Base-by-base conservation (phyloP, 2,113 vertebrate species). In the Oncorhynchus keta region DNA sequence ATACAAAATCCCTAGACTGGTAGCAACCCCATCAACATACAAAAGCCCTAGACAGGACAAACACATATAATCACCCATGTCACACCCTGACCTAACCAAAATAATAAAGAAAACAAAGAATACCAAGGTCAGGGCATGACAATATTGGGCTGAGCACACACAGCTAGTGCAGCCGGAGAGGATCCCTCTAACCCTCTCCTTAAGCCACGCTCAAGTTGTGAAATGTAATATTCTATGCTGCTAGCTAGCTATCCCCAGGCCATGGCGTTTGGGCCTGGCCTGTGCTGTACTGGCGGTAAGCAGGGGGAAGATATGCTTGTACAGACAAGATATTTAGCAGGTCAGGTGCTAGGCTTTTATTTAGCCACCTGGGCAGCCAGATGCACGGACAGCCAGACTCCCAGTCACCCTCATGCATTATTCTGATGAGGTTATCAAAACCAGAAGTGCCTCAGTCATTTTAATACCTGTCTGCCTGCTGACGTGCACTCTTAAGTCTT, bases 261-360 rank as follows among this genome's bases (percentile, higher is more conserved):
- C 72, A 74, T 55, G 13, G 39, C 8, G 9, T 45, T 45, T 45
- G 39, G 39, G 39, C 77, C 79, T 76, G 14, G 51, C 59, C 24
- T 22, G 61, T 55, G 49, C 49, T 55, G n/a, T 5, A n/a, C 73
- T 67, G 74, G 11, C 68, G 20, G 35, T 69, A 68, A 68, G 32
- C 73, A 70, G 73, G 74, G 14, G 26, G 26, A 45, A 75, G 76
- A 85, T 82, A 81, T 75, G 68, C 79, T 72, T 75, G 79, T 76
- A 71, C 73, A 48, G 39, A 55, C 48, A 74, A 75, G 84, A 78
- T 84, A 86, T 89, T 88, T 88, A 89, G 79, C 82, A 81, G 77
- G 79, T 89, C 84, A 78, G 79, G 68, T 77, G 26, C 59, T 66
- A 57, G 73, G 65, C 68, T 51, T 75, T 75, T 83, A 82, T 86